Base-by-base conservation (phyloP, 2,797 vertebrate species). In the Urosaurus nigricauda region DNA sequence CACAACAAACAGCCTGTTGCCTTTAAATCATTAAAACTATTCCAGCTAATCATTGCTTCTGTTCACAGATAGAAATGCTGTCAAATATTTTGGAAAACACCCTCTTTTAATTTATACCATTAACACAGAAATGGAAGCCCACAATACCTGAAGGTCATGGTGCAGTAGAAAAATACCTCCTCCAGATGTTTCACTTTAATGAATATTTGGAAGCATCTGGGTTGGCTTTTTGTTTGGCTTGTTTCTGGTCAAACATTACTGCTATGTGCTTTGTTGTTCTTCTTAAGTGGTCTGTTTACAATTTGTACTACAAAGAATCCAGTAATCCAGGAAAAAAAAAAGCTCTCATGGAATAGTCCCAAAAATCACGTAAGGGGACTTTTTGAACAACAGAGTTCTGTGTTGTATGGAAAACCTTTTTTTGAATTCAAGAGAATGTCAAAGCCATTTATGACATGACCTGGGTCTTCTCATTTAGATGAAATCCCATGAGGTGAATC, bases 211-310 rank as follows among this genome's bases (percentile, higher is more conserved):
- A 86, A 91, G 89, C 40, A 79, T 1, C 7, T 21, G 51, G 74
- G 51, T 40, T 19, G 21, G 86, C 73, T 94, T 92, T 88, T 63
- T 58, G 2, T 47, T 86, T 70, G 63, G 3, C 40, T 86, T 21
- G 26, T 3, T 37, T 90, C 77, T 75, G 74, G 35, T 12, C 71
- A 77, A 92, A 89, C 17, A 60, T 90, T 51, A 43, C 63, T 79
- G 56, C 35, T 53, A 29, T 11, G 0, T 0, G 12, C 70, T 82
- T 43, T 53, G 26, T 9, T 24, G 7, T 73, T 90, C 32, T n/a
- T 13, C 35, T 86, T 13, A 3, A 35, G 24, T 86, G 85, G 88
- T 89, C 70, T 83, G 88, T 88, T 17, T 43, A 14, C 81, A 83
- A 37, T 1, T 47, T 84, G 4, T 53, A 53, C 11, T 63, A 1